Percentiles rank a stretch among this genome's conserved stretches.
Evolutionary conservation across 2,888 invertebrate species (phyloP).

Genomic region (Odiellus spinosus): DNA sequence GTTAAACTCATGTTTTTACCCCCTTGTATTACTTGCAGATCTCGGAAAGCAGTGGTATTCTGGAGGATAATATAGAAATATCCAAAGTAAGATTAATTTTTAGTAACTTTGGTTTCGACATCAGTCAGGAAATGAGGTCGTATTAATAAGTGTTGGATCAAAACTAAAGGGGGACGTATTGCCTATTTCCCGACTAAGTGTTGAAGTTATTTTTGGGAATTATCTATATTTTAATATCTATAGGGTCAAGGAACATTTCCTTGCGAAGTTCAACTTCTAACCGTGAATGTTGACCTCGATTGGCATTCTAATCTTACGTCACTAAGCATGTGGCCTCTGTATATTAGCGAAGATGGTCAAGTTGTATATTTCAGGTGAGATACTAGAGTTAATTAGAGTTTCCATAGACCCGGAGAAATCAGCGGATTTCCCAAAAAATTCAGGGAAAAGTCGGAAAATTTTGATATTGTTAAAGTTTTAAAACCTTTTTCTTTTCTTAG

Average conservation of each 20-base stretch:
- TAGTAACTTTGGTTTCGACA: neutral
- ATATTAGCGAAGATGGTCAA: slow-evolving; percentile 43
- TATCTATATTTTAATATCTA: no score
- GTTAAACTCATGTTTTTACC: no score
- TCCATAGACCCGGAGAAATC: neutral
- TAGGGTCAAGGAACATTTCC: slow-evolving; percentile 42
- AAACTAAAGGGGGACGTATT: no score
- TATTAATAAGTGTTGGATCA: neutral
- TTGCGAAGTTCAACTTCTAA: slow-evolving; percentile 44
- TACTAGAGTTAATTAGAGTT: neutral
- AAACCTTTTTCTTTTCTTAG: slow-evolving; percentile 28
- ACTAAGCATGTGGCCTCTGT: slow-evolving; percentile 40
- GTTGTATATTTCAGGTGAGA: slow-evolving; percentile 49
- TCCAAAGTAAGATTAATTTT: slow-evolving; percentile 33
- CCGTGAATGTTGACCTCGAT: slow-evolving; percentile 42
- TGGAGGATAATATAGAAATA: slow-evolving; percentile 44
- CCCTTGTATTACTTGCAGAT: slow-evolving; percentile 30
- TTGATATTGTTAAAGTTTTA: neutral
- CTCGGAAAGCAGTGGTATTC: slow-evolving; percentile 41
- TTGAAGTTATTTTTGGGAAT: no score
- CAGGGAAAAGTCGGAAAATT: neutral
- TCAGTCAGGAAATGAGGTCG: neutral
- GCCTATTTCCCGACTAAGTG: no score
- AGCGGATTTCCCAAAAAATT: neutral
- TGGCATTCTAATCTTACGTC: slow-evolving; percentile 42